Conservation (phyloP, 2,797 vertebrate genomes). For the Benthosema pterotum region DNA sequence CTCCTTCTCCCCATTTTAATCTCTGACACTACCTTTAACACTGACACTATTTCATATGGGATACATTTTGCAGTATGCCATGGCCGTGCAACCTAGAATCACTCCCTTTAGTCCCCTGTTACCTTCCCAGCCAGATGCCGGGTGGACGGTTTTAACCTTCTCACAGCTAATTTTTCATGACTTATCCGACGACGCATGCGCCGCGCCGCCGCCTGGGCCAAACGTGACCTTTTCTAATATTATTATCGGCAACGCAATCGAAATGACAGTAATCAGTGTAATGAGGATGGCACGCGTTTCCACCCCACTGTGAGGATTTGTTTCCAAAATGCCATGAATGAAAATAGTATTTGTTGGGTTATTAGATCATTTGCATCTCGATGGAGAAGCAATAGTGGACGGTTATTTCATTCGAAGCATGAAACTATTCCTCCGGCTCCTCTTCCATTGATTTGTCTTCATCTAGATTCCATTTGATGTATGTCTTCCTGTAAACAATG, state of each 20-base stretch:
- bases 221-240: slow-evolving; percentile 77
- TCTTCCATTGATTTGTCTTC: slow-evolving; percentile 2
- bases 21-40: slow-evolving; percentile 69
- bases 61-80: slow-evolving; percentile 48
- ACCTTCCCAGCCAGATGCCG: slow-evolving; percentile 48
- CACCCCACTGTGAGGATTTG: background rate
- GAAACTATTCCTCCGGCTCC: background rate
- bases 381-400: background rate
- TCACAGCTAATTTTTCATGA: slow-evolving; percentile 74
- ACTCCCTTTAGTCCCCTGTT: slow-evolving; percentile 62
- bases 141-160: slow-evolving; percentile 73
- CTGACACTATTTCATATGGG: slow-evolving; percentile 63
- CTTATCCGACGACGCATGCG: slow-evolving; percentile 57
- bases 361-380: background rate
- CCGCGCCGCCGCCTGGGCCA: slow-evolving; percentile 32
- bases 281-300: slow-evolving; percentile 51
- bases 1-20: slow-evolving; percentile 57
- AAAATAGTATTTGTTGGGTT: background rate
- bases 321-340: background rate
- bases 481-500: background rate
- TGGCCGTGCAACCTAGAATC: slow-evolving; percentile 63
- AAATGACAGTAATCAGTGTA: slow-evolving; percentile 71
- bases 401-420: background rate
- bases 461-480: background rate
- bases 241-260: slow-evolving; percentile 69